Conservation (phyloP, 2,888 invertebrate species). For the Lycaena phlaeas region DNA sequence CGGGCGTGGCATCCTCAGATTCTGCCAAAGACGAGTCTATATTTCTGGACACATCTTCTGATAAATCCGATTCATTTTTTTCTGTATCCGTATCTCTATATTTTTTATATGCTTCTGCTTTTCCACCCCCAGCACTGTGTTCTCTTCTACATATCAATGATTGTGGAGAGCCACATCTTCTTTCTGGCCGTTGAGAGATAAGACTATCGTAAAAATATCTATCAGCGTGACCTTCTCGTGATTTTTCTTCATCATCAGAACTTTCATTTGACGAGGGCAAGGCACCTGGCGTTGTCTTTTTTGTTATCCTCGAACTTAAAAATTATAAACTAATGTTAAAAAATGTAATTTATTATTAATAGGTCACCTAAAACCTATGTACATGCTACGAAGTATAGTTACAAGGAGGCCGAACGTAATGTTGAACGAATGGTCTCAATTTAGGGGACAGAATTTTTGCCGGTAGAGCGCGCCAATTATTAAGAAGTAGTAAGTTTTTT, state of each 20-base stretch:
- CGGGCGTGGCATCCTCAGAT: constrained; percentile 43
- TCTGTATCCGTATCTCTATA: constrained; percentile 42
- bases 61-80: constrained; percentile 44
- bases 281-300: constrained; percentile 34
- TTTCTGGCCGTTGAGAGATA: constrained; percentile 45
- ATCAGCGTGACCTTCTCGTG: constrained; percentile 41
- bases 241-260: constrained; percentile 46
- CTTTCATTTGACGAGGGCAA: constrained; percentile 45
- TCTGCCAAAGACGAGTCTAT: constrained; percentile 45
- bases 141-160: constrained; percentile 31
- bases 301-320: constrained; percentile 35
- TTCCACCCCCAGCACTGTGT: constrained; percentile 24
- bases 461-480: too few relatives aligned
- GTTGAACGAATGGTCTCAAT: too few relatives aligned
- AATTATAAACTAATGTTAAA: not conserved
- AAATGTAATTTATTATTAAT: not conserved
- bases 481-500: too few relatives aligned
- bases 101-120: constrained; percentile 37
- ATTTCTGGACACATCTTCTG: constrained; percentile 48
- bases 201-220: constrained; percentile 55
- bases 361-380: too few relatives aligned
- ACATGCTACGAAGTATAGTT: too few relatives aligned
- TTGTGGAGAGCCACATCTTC: constrained; percentile 31
- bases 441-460: too few relatives aligned
- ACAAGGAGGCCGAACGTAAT: too few relatives aligned